Evolutionary conservation across 2,888 invertebrate genomes (phyloP).

Genomic region (Labia minor): DNA sequence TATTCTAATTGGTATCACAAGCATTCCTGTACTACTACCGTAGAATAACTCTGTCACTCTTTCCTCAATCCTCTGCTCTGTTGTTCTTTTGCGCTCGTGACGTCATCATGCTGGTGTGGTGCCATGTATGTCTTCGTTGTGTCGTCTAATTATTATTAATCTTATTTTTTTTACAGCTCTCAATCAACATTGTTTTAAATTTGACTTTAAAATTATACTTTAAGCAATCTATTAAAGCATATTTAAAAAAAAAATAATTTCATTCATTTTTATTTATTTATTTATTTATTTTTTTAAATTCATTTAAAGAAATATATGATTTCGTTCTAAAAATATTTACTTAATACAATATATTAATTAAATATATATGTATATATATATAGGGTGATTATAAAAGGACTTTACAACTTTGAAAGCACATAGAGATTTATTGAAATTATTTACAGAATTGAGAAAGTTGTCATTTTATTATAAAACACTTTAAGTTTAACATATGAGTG

Average conservation of each 20-base stretch:
- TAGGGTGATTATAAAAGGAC: too few species aligned
- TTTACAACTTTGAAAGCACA: too few species aligned
- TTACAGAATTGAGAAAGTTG: too few species aligned
- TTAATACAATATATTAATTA: too few species aligned
- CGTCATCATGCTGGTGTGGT: conserved; percentile 8
- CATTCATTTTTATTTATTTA: neutral
- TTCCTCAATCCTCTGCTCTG: neutral
- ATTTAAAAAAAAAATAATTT: neutral
- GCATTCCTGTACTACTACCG: neutral
- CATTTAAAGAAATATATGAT: neutral
- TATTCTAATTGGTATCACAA: neutral
- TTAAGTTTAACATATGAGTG: too few species aligned
- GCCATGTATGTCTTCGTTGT: conserved; percentile 7
- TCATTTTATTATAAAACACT: too few species aligned
- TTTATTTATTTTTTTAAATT: neutral
- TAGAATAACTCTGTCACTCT: neutral
- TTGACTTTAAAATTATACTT: neutral
- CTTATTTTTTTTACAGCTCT: neutral
- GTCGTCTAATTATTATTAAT: neutral
- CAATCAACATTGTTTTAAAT: neutral
- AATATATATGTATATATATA: too few species aligned
- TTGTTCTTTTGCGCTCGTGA: neutral
- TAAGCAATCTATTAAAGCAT: neutral
- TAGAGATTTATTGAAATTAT: too few species aligned
- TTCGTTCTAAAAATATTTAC: too few species aligned